Evolutionary conservation across 2,888 invertebrate species (phyloP).

Genomic region (Volucella zonaria): DNA sequence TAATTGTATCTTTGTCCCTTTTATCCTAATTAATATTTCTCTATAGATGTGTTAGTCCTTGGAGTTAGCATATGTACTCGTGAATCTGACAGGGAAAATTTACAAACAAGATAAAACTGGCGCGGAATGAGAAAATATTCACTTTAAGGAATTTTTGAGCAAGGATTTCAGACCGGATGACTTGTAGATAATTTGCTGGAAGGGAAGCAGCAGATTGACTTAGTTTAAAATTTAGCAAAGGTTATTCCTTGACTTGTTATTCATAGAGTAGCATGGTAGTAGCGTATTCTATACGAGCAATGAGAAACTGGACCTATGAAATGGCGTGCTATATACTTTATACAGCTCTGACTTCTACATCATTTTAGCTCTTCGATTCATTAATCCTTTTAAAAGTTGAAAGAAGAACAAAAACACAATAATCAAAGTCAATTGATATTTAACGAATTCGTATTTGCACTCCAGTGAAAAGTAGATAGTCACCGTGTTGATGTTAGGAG

Average conservation of each 20-base stretch:
- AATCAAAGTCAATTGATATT: too few species aligned
- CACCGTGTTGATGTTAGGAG: too few species aligned
- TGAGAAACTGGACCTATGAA: too few species aligned
- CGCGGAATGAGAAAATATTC: background rate
- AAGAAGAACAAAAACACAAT: too few species aligned
- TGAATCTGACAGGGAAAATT: background rate
- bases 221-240: background rate
- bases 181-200: conserved; percentile 11
- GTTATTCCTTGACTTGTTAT: conserved; percentile 9
- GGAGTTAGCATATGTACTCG: background rate
- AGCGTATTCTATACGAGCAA: too few species aligned
- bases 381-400: too few species aligned
- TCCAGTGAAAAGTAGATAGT: too few species aligned
- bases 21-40: conserved; percentile 34
- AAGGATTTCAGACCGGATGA: conserved; percentile 1
- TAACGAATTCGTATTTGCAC: too few species aligned
- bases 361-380: too few species aligned
- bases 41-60: conserved; percentile 26
- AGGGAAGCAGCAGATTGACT: conserved; percentile 1
- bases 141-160: conserved; percentile 32
- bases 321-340: too few species aligned
- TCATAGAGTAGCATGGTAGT: background rate
- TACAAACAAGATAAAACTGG: background rate
- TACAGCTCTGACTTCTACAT: too few species aligned
- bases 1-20: background rate